Conservation (phyloP, 2,888 invertebrate species). For the Osedax fenrisi region DNA sequence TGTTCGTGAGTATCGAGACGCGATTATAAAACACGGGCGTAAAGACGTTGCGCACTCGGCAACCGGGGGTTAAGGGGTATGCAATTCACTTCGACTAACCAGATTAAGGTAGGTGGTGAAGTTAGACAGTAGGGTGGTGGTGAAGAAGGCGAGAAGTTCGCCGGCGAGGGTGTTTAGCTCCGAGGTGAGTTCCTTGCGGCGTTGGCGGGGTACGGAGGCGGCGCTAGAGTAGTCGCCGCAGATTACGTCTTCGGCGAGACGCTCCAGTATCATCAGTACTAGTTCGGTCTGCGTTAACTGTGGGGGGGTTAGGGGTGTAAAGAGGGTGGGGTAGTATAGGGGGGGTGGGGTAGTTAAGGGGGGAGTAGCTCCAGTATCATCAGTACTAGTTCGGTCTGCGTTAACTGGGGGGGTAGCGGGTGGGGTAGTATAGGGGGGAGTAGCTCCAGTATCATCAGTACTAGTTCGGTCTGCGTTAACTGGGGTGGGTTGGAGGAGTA, state of each 20-base stretch:
- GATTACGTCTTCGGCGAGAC: conserved; percentile 84
- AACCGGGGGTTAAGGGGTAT: too few species aligned
- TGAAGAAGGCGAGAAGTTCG: conserved; percentile 62
- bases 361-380: conserved; percentile 75
- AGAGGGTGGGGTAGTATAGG: conserved; percentile 60
- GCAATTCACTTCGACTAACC: conserved; percentile 21
- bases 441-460: conserved; percentile 72
- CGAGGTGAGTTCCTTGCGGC: conserved; percentile 75
- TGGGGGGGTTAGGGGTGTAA: conserved; percentile 65
- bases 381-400: conserved; percentile 77
- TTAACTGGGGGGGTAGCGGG: conserved; percentile 54
- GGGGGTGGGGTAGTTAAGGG: conserved; percentile 67
- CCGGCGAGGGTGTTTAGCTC: conserved; percentile 75
- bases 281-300: conserved; percentile 68
- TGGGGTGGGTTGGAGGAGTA: conserved; percentile 66
- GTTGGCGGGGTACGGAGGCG: conserved; percentile 69
- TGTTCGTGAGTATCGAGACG: too few species aligned
- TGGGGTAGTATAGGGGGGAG: conserved; percentile 79
- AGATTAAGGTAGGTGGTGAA: conserved; percentile 27
- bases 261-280: conserved; percentile 72
- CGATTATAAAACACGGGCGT: too few species aligned
- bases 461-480: conserved; percentile 71
- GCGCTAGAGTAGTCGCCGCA: conserved; percentile 53
- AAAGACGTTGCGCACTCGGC: too few species aligned
- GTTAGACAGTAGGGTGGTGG: conserved; percentile 28